These are phyloP conservation scores for Acanthurus tractus DNA, from an alignment of 2,797 vertebrate species.

Conservation along the genomic window DNA sequence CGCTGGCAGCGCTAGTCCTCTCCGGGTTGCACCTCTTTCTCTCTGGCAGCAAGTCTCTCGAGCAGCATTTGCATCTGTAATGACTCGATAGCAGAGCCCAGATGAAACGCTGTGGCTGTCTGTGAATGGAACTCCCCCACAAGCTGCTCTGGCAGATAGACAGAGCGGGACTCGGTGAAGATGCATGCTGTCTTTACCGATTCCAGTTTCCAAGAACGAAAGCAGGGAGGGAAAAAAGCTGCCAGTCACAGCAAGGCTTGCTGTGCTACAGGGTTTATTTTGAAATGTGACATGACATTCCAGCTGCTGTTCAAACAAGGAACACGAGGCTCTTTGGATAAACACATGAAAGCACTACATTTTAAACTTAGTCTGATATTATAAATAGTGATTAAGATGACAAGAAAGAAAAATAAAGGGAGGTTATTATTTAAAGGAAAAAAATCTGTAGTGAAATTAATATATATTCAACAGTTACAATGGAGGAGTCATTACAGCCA, in stretches of 20 bases:
- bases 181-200: constrained; percentile 67
- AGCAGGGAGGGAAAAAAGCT: constrained; percentile 63
- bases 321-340: constrained; percentile 18
- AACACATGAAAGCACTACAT: constrained; percentile 28
- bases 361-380: constrained; percentile 15
- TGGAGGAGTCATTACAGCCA: constrained; percentile 28
- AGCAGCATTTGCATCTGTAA: constrained; percentile 84
- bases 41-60: constrained; percentile 57
- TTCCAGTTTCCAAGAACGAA: constrained; percentile 70
- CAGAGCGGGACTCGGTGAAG: constrained; percentile 68
- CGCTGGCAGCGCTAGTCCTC: constrained; percentile 62
- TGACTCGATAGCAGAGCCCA: constrained; percentile 81
- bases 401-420: background rate
- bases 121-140: constrained; percentile 82
- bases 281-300: constrained; percentile 50
- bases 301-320: constrained; percentile 38
- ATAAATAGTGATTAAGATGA: constrained; percentile 20
- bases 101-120: constrained; percentile 77
- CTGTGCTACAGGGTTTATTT: constrained; percentile 52
- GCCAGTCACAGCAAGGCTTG: constrained; percentile 67
- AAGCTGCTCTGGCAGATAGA: constrained; percentile 83
- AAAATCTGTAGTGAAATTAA: constrained; percentile 26
- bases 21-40: constrained; percentile 63
- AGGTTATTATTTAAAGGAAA: constrained; percentile 16
- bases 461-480: constrained; percentile 39